A percentile compares a stretch with the other conserved stretches of the same genome.
Conservation (phyloP, 1,140 invertebrate species). For the Ostrea denselamellosa region DNA sequence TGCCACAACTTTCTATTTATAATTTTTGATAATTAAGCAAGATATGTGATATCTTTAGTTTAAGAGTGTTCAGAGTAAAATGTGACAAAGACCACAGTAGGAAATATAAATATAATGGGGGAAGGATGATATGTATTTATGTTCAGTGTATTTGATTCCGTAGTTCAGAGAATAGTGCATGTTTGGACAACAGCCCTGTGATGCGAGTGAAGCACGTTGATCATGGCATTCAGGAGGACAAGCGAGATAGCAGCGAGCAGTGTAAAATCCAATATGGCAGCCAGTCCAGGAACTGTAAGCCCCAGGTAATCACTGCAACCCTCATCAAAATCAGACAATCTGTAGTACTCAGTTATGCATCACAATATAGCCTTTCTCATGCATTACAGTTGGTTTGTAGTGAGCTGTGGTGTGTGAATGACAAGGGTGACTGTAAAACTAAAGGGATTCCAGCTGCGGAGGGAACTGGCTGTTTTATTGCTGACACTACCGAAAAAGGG, state of each 20-base stretch:
- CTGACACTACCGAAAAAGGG: conserved; percentile 61
- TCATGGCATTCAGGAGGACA: conserved; percentile 85
- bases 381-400: conserved; percentile 85
- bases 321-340: background rate
- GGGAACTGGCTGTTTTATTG: conserved; percentile 83
- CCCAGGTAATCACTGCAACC: background rate
- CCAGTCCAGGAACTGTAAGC: conserved; percentile 84
- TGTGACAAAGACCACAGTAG: too few species aligned
- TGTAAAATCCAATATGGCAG: conserved; percentile 91
- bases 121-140: background rate
- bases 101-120: background rate
- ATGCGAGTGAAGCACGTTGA: conserved; percentile 79
- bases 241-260: conserved; percentile 90
- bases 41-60: too few species aligned
- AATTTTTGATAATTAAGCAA: too few species aligned
- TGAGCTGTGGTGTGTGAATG: conserved; percentile 89
- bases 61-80: too few species aligned
- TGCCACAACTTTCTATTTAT: too few species aligned
- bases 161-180: conserved; percentile 72
- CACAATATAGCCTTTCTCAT: conserved; percentile 31
- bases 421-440: conserved; percentile 85
- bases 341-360: background rate
- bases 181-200: conserved; percentile 71
- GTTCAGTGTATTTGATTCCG: conserved; percentile 23
- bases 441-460: conserved; percentile 94